These are phyloP conservation scores for Dipus sagitta DNA, from an alignment of 2,797 vertebrate species.

Conservation along the genomic window DNA sequence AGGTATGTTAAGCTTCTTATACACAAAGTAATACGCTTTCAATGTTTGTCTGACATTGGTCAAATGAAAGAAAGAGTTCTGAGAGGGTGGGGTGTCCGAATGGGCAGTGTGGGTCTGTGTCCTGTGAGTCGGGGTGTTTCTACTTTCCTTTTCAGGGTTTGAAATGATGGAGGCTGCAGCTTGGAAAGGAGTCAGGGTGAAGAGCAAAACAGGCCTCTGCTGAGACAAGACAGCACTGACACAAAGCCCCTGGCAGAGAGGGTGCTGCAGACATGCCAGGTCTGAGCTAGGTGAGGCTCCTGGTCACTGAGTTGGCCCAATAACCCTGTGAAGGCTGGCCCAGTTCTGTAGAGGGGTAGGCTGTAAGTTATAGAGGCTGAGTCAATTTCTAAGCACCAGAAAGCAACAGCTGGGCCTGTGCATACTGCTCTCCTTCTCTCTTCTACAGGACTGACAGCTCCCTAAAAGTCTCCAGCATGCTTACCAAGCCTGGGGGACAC, in stretches of 20 bases:
- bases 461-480: neutral
- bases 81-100: neutral
- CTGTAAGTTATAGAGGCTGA: neutral
- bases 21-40: slow-evolving; percentile 17
- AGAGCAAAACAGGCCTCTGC: neutral
- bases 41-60: slow-evolving; percentile 11
- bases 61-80: slow-evolving; percentile 50
- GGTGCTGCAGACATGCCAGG: neutral
- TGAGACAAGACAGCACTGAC: neutral
- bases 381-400: neutral
- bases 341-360: neutral
- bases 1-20: slow-evolving; percentile 14
- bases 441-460: neutral
- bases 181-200: neutral
- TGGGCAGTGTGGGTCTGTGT: neutral
- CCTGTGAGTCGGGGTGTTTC: neutral
- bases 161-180: neutral
- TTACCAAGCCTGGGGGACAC: neutral
- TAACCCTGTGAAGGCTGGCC: neutral
- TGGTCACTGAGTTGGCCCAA: neutral
- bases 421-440: too few relatives aligned
- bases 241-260: neutral
- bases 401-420: neutral
- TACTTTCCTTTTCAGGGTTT: slow-evolving; percentile 10
- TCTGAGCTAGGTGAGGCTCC: neutral